Evolutionary conservation across 2,888 invertebrate species (phyloP), one percentile per base, ranked within the genome.

Genomic region (Rhingia campestris): DNA sequence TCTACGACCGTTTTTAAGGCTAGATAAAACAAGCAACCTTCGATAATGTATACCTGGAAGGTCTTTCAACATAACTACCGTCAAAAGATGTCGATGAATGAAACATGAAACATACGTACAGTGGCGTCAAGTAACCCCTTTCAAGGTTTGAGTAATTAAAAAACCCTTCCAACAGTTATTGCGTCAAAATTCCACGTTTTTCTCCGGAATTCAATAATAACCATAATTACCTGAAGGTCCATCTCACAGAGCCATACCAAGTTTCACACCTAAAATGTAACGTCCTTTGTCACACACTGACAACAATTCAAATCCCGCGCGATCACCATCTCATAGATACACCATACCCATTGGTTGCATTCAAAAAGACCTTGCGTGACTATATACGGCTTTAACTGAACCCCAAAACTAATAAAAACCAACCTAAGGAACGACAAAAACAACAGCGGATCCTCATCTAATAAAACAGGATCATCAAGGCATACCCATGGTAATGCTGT

Each of bases 401-500:
- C 47, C 77, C 39, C 49, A 37, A 51, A 14, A 35, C 4, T 10
- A 6, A 73, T 63, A 67, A 64, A 76, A 72, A 22, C 22, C 22
- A 7, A 33, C 37, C 6, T 6, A 12, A 30, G 54, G 43, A 32
- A 58, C 41, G 35, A 49, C 37, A 72, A 59, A 59, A 66, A 66
- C 51, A 49, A 47, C 43, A 56, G 51, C 63, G 43, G 74, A 69
- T 73, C 74, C 56, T 81, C 75, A 59, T 76, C 79, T 76, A 84
- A 84, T 84, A 84, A 84, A 84, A 84, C 84, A 80, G 84, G 74
- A 84, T 80, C 66, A 75, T 66, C 70, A 66, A 10, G 22, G 30
- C 49, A 9, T 45, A 45, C 53, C 14, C 12, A n/a, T 51, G 33
- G 10, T 39, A 14, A n/a, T 43, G 45, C 5, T 47, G 53, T 10